Evolutionary conservation across 2,797 vertebrate genomes (phyloP).

Genomic region (Carcharodon carcharias): DNA sequence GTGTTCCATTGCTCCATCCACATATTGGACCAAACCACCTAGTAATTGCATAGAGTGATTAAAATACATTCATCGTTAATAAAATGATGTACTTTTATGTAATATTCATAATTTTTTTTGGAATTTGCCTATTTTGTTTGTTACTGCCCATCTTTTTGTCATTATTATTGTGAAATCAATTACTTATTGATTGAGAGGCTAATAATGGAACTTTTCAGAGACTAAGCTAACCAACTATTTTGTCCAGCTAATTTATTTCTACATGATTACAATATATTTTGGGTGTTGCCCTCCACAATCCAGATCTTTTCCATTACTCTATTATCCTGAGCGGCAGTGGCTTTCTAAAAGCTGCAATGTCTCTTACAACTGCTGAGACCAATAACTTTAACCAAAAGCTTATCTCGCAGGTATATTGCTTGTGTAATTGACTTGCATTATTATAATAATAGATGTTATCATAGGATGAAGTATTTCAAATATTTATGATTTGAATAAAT

Average conservation of each 20-base stretch:
- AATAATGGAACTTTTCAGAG: neutral
- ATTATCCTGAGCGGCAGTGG: neutral
- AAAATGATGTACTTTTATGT: neutral
- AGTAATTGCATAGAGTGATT: neutral
- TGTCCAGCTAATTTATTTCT: neutral
- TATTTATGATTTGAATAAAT: conserved; percentile 19
- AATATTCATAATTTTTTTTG: neutral
- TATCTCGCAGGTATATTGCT: neutral
- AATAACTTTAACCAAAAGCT: neutral
- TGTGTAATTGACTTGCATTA: neutral
- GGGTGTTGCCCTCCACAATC: neutral
- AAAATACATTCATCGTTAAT: neutral
- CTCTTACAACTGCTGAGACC: neutral
- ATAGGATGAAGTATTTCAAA: neutral
- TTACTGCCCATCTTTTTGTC: neutral
- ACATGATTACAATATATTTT: neutral
- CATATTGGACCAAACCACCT: neutral
- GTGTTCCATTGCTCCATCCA: neutral
- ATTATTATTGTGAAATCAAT: neutral
- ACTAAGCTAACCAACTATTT: neutral
- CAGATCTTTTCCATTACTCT: neutral
- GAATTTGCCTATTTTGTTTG: neutral
- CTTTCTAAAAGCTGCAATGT: neutral
- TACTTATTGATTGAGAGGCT: neutral
- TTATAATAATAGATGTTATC: neutral